Conservation (phyloP, 2,113 vertebrate species). For the Cyanoderma ruficeps region DNA sequence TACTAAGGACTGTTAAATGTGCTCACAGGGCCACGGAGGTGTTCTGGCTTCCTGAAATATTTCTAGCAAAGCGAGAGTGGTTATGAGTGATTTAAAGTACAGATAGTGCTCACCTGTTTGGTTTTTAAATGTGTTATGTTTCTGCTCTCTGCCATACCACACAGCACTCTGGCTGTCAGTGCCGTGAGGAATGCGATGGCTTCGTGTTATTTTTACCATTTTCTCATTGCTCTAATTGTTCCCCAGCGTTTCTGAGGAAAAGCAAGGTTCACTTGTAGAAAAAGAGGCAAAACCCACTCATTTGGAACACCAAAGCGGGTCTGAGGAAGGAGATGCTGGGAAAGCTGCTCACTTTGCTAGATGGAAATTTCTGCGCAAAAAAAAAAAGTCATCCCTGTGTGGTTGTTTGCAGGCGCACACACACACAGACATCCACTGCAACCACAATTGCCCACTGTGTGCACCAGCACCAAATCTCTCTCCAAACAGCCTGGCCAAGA, state of each 20-base stretch:
- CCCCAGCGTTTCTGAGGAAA: neutral
- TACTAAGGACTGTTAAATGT: neutral
- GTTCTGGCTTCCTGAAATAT: neutral
- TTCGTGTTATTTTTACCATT: constrained; percentile 53
- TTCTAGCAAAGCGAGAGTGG: neutral
- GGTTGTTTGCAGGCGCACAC: neutral
- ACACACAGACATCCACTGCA: neutral
- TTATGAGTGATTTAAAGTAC: neutral
- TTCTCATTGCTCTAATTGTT: constrained; percentile 21
- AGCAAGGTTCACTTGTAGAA: neutral
- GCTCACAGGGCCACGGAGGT: neutral
- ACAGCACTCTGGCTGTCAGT: neutral
- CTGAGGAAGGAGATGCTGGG: neutral
- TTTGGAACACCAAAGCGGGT: neutral
- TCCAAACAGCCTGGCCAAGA: neutral
- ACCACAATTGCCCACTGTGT: accelerated
- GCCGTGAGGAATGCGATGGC: neutral
- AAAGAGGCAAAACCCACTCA: neutral
- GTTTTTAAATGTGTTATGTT: neutral
- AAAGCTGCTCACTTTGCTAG: neutral
- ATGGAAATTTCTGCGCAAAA: neutral
- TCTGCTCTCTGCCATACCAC: constrained; percentile 13
- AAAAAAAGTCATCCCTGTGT: neutral
- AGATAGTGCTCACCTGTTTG: neutral
- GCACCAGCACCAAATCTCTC: neutral